Evolutionary conservation across 2,888 invertebrate genomes (phyloP), one percentile per base, ranked within the genome.

Genomic region (Pseudanteris insignis): DNA sequence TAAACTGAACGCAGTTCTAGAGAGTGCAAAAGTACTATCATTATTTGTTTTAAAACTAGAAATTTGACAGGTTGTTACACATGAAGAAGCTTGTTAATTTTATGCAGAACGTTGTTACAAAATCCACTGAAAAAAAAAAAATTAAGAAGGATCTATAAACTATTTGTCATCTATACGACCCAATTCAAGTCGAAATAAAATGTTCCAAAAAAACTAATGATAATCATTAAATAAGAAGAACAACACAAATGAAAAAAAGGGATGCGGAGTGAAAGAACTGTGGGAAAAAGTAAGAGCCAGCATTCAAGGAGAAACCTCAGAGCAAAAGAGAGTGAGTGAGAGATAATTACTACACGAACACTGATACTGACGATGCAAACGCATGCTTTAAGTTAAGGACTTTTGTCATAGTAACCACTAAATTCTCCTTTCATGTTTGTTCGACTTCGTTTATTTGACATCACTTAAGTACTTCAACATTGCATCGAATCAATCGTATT

Each of bases 351-450:
- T 58, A 58, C 58, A 57, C 59, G 59, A 63, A 63, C 63, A 63
- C 55, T 63, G 55, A 63, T 63, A 63, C 51, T 63, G 63, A 63
- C 63, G 59, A 63, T 63, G 63, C 63, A 63, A 59, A 55, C 55
- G 51, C 63, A 63, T 59, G 59, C 59, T 63, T 40, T n/a, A 41
- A 63, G 55, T 55, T 63, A 55, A 63, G 63, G 63, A 51, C 46
- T 58, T 59, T 50, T 55, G 30, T 44, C 38, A 51, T 48, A 55
- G 50, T 50, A 59, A 63, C 54, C 50, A 63, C 55, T 48, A 57
- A 50, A 51, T 59, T 43, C 34, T 55, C 34, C 44, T 55, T 32
- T 28, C 12, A 32, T 5, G 44, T 51, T 48, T 58, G 40, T 14
- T 59, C 58, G 59, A 64, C 57, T 57, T 57, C 53, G 15, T 62